Conservation (phyloP, 1,140 invertebrate genomes). For the Achatina immaculata region DNA sequence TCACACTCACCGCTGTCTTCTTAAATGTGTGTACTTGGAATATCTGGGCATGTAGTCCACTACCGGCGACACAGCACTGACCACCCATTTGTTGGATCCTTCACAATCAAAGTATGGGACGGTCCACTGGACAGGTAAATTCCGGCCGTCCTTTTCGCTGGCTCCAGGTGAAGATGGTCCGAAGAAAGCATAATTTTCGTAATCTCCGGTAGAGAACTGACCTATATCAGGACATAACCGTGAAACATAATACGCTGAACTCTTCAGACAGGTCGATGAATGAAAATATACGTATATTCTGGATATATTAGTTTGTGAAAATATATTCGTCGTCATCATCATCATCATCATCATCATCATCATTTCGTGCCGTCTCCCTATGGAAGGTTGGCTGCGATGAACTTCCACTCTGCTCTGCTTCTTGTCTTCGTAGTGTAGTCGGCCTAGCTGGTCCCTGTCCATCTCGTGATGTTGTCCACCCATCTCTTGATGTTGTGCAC, state of each 20-base stretch:
- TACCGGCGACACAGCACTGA: conserved; percentile 91
- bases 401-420: too few species aligned
- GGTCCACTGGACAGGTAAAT: conserved; percentile 92
- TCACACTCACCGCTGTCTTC: conserved; percentile 89
- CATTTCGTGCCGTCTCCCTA: too few species aligned
- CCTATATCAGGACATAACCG: conserved; percentile 76
- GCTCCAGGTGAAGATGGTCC: conserved; percentile 63
- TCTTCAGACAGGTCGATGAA: too few species aligned
- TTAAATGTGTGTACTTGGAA: conserved; percentile 88
- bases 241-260: background rate
- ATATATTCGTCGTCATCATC: too few species aligned
- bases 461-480: too few species aligned
- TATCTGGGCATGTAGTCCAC: conserved; percentile 95
- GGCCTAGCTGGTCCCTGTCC: too few species aligned
- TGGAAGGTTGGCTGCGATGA: too few species aligned
- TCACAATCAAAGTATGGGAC: conserved; percentile 95
- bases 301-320: too few species aligned
- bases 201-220: conserved; percentile 53
- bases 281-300: too few species aligned
- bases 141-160: conserved; percentile 74
- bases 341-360: too few species aligned
- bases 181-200: conserved; percentile 56
- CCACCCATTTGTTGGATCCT: conserved; percentile 93
- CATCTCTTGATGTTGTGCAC: too few species aligned
- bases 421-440: too few species aligned